These are phyloP conservation scores for Noctua janthe DNA, from an alignment of 2,888 invertebrate species.

Conservation along the genomic window DNA sequence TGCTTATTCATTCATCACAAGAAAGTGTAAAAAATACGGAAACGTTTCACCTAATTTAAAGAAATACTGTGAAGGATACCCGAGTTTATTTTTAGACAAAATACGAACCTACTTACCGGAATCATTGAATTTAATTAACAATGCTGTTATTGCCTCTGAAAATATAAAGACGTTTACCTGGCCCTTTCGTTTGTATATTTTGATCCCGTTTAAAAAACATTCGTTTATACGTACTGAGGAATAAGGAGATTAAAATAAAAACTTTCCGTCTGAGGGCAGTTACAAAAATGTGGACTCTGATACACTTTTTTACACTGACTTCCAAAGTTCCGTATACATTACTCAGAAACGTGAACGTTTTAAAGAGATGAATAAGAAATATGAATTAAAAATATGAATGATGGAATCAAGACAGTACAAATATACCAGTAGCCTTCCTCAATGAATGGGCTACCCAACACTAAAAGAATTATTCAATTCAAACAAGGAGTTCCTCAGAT, in stretches of 20 bases:
- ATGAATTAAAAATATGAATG: background rate
- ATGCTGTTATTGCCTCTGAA: slow-evolving; percentile 18
- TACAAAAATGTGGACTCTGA: slow-evolving; percentile 10
- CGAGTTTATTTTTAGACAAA: slow-evolving; percentile 13
- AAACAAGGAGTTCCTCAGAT: too few relatives aligned
- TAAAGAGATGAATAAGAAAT: background rate
- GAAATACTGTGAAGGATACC: background rate
- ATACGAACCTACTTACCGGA: background rate
- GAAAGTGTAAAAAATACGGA: background rate
- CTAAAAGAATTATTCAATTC: too few relatives aligned
- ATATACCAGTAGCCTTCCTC: background rate
- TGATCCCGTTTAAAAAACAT: slow-evolving; percentile 33
- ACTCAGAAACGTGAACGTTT: background rate
- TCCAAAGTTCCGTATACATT: slow-evolving; percentile 32
- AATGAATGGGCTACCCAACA: too few relatives aligned
- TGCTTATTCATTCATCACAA: background rate
- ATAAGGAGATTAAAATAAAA: slow-evolving; percentile 56
- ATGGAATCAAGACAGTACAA: background rate
- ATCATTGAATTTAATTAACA: slow-evolving; percentile 36
- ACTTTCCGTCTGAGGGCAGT: slow-evolving; percentile 22
- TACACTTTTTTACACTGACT: background rate
- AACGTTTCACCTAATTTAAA: background rate
- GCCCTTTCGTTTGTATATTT: slow-evolving; percentile 24
- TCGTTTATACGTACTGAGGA: slow-evolving; percentile 14
- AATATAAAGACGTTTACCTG: slow-evolving; percentile 7